Conservation (phyloP, 2,888 invertebrate species). For the Ephialtes manifestator region DNA sequence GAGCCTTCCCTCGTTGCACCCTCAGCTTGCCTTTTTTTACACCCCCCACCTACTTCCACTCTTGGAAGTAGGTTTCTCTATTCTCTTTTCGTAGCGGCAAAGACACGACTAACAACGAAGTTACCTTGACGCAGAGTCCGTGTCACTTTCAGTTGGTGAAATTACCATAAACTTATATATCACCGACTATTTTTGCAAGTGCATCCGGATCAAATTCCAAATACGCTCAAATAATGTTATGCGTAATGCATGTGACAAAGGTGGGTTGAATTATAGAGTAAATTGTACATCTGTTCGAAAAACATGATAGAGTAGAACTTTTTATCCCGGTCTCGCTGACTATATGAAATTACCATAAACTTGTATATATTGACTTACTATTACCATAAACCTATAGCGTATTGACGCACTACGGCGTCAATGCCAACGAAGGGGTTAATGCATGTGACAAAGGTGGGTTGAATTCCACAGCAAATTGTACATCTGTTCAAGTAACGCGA, state of each 20-base stretch:
- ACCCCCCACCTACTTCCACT: conserved; percentile 23
- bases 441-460: neutral
- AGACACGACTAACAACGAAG: conserved; percentile 49
- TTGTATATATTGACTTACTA: too few relatives aligned
- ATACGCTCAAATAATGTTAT: neutral
- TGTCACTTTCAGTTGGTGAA: conserved; percentile 56
- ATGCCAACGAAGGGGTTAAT: too few relatives aligned
- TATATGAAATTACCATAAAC: neutral
- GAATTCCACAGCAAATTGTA: conserved; percentile 22
- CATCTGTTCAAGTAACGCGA: neutral
- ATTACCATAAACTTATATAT: conserved; percentile 28
- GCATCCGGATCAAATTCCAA: neutral
- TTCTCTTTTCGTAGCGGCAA: conserved; percentile 23
- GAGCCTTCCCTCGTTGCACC: conserved; percentile 59
- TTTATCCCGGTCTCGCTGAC: neutral
- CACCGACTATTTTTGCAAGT: neutral
- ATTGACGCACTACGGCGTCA: too few relatives aligned
- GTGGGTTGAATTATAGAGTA: conserved; percentile 17
- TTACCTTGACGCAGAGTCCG: conserved; percentile 41
- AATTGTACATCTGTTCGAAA: neutral
- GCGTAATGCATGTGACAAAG: conserved; percentile 22
- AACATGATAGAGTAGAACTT: neutral
- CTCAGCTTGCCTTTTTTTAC: conserved; percentile 33
- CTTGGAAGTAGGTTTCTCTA: conserved; percentile 34
- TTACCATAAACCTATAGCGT: too few relatives aligned